Base-by-base conservation (phyloP, 1,140 invertebrate genomes). In the Cotesia glomerata region DNA sequence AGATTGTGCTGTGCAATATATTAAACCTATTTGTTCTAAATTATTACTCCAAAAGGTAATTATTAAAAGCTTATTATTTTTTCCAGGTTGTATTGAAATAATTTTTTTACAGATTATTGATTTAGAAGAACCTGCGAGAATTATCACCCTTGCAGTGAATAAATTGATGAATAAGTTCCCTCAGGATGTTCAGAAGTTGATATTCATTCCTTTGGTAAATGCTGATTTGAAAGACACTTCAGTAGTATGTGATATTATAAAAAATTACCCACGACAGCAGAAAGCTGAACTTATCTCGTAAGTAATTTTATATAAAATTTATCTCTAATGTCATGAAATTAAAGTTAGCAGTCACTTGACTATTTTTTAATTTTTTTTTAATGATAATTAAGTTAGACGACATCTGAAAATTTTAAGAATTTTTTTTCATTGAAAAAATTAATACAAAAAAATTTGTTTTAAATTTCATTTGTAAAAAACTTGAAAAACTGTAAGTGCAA, bases 181-280 rank as follows among this genome's bases (percentile, higher is more conserved):
- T 11, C 75, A 81, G 32, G 82, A 81, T 71, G 36, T 83, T 1
- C 68, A 76, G 54, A 74, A 79, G n/a, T 78, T 79, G 3, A 75
- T 83, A 62, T 77, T 78, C 39, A 54, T 77, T 62, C 81, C 81
- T 7, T 36, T 80, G 8, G 36, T 82, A 18, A 80, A 80, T 71
- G 7, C 36, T 14, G 74, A 83, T 34, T 67, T 82, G n/a, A 80
- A 75, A 65, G 78, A 83, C 14, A 59, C 61, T 67, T 76, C 78
- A n/a, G 59, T 74, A 13, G 58, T 81, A 5, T 70, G 32, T 26
- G 58, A 61, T 16, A 76, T 83, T 5, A 66, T 77, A 16, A 77
- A 78, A 18, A 51, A 69, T 62, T 77, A 77, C 45, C 66, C 74
- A 8, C 9, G 39, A 58, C 14, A 65, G 35, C 69, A 64, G 45